Conservation (phyloP, 1,140 invertebrate species). For the Panonychus citri region DNA sequence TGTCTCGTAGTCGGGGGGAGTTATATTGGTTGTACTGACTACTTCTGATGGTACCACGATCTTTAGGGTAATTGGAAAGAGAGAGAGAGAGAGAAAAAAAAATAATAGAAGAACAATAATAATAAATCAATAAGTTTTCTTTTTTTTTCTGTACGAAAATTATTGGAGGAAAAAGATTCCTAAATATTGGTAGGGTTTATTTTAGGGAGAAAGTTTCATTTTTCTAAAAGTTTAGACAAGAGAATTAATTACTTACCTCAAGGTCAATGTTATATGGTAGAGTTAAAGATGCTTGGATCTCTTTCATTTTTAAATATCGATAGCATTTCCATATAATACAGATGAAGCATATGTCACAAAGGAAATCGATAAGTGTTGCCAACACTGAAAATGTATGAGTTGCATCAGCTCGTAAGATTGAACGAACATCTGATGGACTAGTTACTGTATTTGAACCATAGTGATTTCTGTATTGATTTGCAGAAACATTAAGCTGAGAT, state of each 20-base stretch:
- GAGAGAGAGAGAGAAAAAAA: background rate
- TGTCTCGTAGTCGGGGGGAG: conserved; percentile 6
- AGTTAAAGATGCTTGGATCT: background rate
- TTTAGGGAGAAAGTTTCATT: too few species aligned
- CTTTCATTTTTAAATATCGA: conserved; percentile 10
- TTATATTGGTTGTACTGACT: background rate
- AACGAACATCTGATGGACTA: background rate
- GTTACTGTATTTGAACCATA: background rate
- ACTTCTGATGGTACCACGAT: background rate
- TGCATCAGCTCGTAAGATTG: background rate
- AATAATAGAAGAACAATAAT: background rate
- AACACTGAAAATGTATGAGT: conserved; percentile 4
- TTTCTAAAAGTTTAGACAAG: too few species aligned
- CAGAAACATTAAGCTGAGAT: background rate
- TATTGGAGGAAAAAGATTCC: too few species aligned
- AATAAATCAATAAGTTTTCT: too few species aligned
- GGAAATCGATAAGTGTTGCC: background rate
- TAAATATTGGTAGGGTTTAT: too few species aligned
- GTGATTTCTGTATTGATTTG: background rate
- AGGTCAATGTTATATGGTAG: background rate
- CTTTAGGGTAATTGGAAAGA: background rate
- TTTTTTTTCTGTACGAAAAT: too few species aligned
- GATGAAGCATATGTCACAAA: conserved; percentile 10
- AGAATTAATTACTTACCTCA: background rate
- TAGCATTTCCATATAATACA: conserved; percentile 13